A percentile compares a stretch with the other conserved stretches of the same genome.
These are phyloP conservation scores for Ellobius talpinus DNA, from an alignment of 2,113 vertebrate species.

Conservation along the genomic window DNA sequence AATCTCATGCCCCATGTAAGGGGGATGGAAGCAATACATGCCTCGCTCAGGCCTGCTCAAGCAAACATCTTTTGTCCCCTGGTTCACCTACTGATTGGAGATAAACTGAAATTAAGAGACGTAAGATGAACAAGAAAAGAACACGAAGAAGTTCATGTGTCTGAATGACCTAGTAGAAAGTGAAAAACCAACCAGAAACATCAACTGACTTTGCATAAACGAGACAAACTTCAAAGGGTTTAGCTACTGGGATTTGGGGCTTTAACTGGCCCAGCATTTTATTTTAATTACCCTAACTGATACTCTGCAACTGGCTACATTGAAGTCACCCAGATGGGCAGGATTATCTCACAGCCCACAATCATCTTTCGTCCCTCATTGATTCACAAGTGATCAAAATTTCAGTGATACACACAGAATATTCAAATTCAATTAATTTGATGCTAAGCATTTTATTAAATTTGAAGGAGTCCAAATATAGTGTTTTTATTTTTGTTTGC, in stretches of 20 bases:
- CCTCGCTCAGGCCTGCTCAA: not conserved
- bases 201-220: not conserved
- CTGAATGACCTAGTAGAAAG: not conserved
- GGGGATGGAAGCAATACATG: not conserved
- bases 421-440: not conserved
- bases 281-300: not conserved
- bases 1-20: not conserved
- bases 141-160: not conserved
- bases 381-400: not conserved
- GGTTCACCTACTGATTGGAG: not conserved
- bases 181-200: not conserved
- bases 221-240: not conserved
- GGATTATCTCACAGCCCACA: not conserved
- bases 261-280: not conserved
- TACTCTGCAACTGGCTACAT: not conserved
- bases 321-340: not conserved
- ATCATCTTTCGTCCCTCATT: not conserved
- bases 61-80: not conserved
- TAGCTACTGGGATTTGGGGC: not conserved
- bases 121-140: not conserved
- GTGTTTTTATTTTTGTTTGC: not conserved
- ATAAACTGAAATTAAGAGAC: not conserved
- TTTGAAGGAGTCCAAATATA: not conserved
- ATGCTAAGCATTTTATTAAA: constrained; percentile 2
- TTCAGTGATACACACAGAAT: not conserved